Conservation (phyloP, 2,113 vertebrate genomes). For the Calyptommatus sinebrachiatus region DNA sequence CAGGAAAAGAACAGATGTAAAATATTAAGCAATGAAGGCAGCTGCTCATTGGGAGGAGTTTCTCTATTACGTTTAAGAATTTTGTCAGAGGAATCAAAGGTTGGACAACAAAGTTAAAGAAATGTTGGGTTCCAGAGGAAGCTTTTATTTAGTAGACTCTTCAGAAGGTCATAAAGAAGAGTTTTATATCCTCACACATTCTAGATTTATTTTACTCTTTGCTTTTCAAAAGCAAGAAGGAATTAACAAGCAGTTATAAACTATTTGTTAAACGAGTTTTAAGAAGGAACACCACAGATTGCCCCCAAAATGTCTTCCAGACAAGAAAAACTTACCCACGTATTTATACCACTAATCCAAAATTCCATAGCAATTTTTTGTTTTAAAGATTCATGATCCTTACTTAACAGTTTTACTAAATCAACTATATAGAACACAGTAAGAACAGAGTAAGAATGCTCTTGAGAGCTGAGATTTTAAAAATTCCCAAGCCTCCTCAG, state of each 20-base stretch:
- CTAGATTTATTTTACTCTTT: neutral
- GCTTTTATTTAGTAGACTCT: neutral
- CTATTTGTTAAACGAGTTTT: too few relatives aligned
- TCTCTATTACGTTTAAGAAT: neutral
- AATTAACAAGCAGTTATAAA: neutral
- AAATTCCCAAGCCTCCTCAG: too few relatives aligned
- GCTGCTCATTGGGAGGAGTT: neutral
- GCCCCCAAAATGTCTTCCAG: neutral
- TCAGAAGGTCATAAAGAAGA: neutral
- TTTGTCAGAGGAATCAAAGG: neutral
- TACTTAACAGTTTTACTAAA: too few relatives aligned
- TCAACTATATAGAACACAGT: too few relatives aligned
- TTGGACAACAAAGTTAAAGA: neutral
- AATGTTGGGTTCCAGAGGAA: neutral
- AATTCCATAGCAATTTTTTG: too few relatives aligned
- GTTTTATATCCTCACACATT: neutral
- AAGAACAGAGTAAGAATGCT: too few relatives aligned
- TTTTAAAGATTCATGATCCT: too few relatives aligned
- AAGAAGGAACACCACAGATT: neutral
- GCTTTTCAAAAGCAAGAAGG: neutral
- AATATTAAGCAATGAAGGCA: conserved; percentile 4
- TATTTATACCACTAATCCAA: too few relatives aligned
- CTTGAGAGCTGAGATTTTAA: too few relatives aligned
- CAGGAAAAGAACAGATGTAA: conserved; percentile 27
- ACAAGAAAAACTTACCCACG: neutral